These are phyloP conservation scores for Scaptomyza parva DNA, from an alignment of 2,888 invertebrate genomes.

Conservation along the genomic window DNA sequence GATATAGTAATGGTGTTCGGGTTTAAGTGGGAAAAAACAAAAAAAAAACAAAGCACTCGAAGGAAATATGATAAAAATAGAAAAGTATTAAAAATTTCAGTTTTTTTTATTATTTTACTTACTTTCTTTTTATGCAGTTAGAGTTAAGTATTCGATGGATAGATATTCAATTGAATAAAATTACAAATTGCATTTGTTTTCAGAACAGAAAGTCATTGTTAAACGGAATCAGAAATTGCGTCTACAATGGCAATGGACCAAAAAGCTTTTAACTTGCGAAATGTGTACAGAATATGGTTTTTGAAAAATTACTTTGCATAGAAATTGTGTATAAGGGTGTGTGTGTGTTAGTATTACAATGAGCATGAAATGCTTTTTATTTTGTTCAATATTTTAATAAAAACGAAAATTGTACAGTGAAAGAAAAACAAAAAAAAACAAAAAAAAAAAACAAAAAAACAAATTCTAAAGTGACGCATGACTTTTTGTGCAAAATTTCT, in stretches of 20 bases:
- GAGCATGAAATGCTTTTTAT: conserved; percentile 63
- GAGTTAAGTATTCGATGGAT: conserved; percentile 15
- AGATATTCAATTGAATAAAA: conserved; percentile 37
- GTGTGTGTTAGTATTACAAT: conserved; percentile 41
- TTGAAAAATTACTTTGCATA: conserved; percentile 70
- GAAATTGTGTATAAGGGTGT: conserved; percentile 26
- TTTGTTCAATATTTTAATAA: conserved; percentile 55
- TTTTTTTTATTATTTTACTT: conserved; percentile 1
- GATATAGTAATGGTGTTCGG: conserved; percentile 17
- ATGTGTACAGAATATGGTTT: conserved; percentile 26
- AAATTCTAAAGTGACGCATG: conserved; percentile 54
- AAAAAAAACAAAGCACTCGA: not conserved
- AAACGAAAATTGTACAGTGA: conserved; percentile 12
- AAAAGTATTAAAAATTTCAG: conserved; percentile 5
- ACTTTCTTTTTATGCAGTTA: conserved; percentile 36
- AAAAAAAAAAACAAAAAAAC: conserved; percentile 9
- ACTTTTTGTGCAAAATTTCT: conserved; percentile 46
- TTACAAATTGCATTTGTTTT: conserved; percentile 63
- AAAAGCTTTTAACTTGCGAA: conserved; percentile 51
- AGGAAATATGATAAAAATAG: conserved; percentile 14
- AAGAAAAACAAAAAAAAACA: conserved; percentile 10
- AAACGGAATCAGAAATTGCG: conserved; percentile 52
- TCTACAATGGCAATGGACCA: conserved; percentile 45
- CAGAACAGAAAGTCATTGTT: conserved; percentile 55
- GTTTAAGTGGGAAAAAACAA: not conserved